These are phyloP conservation scores for Itoplectis maculator DNA, from an alignment of 2,888 invertebrate species.

Conservation along the genomic window DNA sequence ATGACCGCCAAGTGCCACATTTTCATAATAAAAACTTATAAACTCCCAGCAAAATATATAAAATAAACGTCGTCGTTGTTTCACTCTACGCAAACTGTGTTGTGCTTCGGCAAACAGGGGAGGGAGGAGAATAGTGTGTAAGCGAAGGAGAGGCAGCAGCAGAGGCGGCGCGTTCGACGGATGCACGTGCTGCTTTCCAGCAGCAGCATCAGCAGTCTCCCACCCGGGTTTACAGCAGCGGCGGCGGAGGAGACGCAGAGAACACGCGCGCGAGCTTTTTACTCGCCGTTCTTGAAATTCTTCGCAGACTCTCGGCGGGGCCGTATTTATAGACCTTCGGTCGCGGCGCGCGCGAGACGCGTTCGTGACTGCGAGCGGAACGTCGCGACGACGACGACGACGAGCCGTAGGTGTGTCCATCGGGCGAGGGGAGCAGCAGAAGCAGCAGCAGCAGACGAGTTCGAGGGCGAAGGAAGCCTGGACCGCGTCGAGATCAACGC, in stretches of 20 bases:
- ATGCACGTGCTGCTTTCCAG: no score
- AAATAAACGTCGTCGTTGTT: no score
- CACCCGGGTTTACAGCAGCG: not conserved
- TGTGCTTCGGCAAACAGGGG: no score
- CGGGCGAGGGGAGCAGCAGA: slow-evolving; percentile 1
- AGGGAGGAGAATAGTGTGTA: no score
- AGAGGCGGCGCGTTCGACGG: no score
- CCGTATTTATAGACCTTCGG: slow-evolving; percentile 79
- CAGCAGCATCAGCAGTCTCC: not conserved
- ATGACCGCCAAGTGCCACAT: no score
- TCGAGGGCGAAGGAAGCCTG: slow-evolving; percentile 37
- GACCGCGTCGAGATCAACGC: slow-evolving; percentile 29
- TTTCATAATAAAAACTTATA: no score
- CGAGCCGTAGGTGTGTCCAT: slow-evolving; percentile 23
- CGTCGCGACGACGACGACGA: no score
- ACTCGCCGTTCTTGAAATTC: slow-evolving; percentile 77
- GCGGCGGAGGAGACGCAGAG: slow-evolving; percentile 31
- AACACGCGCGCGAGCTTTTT: slow-evolving; percentile 28
- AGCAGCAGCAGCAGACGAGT: slow-evolving; percentile 18
- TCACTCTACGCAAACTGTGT: no score
- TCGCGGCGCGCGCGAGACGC: slow-evolving; percentile 56
- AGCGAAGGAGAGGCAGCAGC: no score
- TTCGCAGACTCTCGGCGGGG: slow-evolving; percentile 75
- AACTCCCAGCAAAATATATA: no score
- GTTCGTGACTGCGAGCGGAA: slow-evolving; percentile 31